Conservation (phyloP, 2,797 vertebrate species). For the Sphaeramia orbicularis region DNA sequence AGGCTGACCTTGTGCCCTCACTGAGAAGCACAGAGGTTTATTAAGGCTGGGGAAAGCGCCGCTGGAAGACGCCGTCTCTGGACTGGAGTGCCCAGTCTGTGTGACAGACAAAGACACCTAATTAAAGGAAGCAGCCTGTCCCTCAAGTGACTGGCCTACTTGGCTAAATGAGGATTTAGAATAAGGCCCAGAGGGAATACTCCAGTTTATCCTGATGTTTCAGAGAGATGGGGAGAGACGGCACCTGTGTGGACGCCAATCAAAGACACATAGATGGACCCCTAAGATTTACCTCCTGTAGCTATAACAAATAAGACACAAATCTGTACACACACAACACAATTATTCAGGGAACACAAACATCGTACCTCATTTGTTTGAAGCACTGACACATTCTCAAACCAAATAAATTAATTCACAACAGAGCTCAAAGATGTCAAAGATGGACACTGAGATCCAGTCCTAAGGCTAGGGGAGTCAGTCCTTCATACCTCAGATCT, state of each 20-base stretch:
- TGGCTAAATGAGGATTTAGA: conserved; percentile 81
- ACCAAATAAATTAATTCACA: not conserved
- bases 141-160: conserved; percentile 77
- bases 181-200: conserved; percentile 70
- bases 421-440: no score
- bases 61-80: conserved; percentile 22
- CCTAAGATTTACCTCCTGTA: not conserved
- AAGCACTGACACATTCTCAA: not conserved
- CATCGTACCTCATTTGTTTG: not conserved
- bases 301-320: not conserved
- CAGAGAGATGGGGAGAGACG: conserved; percentile 17
- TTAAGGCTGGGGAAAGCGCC: conserved; percentile 55
- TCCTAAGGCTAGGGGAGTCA: no score
- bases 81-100: conserved; percentile 40
- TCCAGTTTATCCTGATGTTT: conserved; percentile 62
- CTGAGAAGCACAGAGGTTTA: conserved; percentile 38
- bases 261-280: conserved; percentile 4
- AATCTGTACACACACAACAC: not conserved
- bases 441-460: no score
- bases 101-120: conserved; percentile 70
- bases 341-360: not conserved
- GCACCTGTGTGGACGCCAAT: conserved; percentile 38
- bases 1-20: conserved; percentile 25
- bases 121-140: conserved; percentile 73
- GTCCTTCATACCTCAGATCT: no score